Conservation (phyloP, 2,888 invertebrate species). For the Alloscopus bannaensis region DNA sequence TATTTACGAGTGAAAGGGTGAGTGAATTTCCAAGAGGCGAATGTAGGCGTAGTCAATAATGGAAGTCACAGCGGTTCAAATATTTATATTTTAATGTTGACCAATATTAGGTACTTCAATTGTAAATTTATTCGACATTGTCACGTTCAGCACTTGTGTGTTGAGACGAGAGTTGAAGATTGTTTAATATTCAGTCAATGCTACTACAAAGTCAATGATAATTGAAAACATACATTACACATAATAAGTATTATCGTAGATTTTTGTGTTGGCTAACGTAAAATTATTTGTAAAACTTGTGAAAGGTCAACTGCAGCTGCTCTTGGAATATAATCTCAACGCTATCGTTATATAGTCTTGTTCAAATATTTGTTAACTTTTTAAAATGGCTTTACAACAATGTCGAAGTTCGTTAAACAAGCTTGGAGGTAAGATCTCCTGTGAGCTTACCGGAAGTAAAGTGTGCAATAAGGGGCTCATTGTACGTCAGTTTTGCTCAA, state of each 20-base stretch:
- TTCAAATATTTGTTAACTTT: not conserved
- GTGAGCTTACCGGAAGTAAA: conserved; percentile 8
- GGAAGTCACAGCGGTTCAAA: not conserved
- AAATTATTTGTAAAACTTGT: not conserved
- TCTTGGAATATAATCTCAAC: not conserved
- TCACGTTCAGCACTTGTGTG: too few species aligned
- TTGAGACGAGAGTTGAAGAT: too few species aligned
- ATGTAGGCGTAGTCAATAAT: not conserved
- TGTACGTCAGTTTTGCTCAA: conserved; percentile 36
- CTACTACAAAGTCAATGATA: not conserved
- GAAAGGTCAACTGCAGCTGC: not conserved
- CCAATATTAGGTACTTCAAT: not conserved
- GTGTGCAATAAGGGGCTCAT: too few species aligned
- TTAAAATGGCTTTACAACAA: conserved; percentile 51
- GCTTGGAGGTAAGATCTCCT: conserved; percentile 34
- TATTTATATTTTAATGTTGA: conserved; percentile 20
- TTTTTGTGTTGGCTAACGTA: not conserved
- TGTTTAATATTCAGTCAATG: not conserved
- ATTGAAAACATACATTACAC: not conserved
- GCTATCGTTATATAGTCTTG: too few species aligned
- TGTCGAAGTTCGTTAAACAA: conserved; percentile 38
- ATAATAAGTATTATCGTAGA: not conserved
- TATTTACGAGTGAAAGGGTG: too few species aligned
- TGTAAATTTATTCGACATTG: too few species aligned
- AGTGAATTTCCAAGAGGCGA: not conserved